A percentile compares a stretch with the other conserved stretches of the same genome.
phyloP scores from a whole-genome alignment of 2,113 vertebrate species.

The Oncorhynchus keta region DNA sequence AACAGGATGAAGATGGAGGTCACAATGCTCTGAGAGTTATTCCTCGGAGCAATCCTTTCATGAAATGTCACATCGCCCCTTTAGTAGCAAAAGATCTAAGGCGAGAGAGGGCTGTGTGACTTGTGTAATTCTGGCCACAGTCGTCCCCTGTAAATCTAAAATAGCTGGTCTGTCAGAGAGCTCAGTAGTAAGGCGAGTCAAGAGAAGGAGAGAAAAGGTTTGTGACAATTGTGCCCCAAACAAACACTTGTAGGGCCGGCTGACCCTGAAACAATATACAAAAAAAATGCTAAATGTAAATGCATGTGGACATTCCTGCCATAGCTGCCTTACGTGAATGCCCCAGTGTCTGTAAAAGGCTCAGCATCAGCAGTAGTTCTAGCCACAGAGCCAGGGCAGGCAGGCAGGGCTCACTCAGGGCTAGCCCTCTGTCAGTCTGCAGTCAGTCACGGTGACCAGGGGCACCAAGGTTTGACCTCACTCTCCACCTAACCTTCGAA shows the following conservation, averaged over 20 bases:
- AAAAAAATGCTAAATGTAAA: conserved; percentile 6
- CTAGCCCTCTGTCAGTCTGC: too few relatives aligned
- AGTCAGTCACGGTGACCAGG: too few relatives aligned
- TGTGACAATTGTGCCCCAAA: too few relatives aligned
- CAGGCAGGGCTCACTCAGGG: not conserved
- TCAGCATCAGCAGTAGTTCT: conserved; percentile 10
- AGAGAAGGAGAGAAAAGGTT: not conserved
- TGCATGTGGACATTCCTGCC: conserved; percentile 16
- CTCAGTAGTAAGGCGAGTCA: not conserved
- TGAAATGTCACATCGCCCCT: not conserved
- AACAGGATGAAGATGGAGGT: too few relatives aligned
- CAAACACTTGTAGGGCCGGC: too few relatives aligned
- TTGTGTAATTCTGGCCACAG: not conserved
- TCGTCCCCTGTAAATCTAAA: not conserved
- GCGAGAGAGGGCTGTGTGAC: not conserved
- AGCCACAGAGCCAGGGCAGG: conserved; percentile 35
- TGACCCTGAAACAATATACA: not conserved
- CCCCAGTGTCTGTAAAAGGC: conserved; percentile 13
- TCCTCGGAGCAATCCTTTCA: not conserved
- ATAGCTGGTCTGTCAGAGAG: not conserved
- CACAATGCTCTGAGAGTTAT: too few relatives aligned
- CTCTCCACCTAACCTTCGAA: too few relatives aligned
- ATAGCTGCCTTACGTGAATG: conserved; percentile 27
- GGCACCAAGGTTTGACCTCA: too few relatives aligned
- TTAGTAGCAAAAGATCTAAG: not conserved